Base-by-base conservation (phyloP, 2,113 vertebrate genomes). In the Nycticorax nycticorax region DNA sequence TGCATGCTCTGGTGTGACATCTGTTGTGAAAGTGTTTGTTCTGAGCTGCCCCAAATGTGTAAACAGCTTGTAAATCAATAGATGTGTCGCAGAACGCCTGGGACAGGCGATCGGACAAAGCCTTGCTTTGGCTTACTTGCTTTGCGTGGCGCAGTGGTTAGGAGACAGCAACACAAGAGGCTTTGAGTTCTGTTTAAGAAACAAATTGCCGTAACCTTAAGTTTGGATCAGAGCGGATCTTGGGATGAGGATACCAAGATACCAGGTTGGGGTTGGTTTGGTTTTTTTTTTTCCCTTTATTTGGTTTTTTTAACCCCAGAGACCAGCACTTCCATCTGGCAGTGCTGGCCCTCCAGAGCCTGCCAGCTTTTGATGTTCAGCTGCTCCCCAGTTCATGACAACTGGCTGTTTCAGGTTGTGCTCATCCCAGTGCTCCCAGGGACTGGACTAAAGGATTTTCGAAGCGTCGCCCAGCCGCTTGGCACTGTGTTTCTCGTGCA, bases 391-490 rank as follows among this genome's bases (percentile, higher is more conserved):
- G 8, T 37, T 41, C 47, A n/a, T 2, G 6, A 53, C 57, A 50
- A 24, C 53, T 27, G 52, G 5, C 62, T 37, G 2, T 37, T 79
- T n/a, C 48, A 79, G 72, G 10, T 68, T 88, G 66, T 72, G 21
- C 67, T 86, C 39, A 77, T 89, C 79, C 53, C 35, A 4, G 45
- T 59, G 86, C 53, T 92, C 33, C 28, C 12, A 4, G 53, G 30
- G 20, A 39, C 30, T 60, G 66, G 39, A 18, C 0, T 43, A 43
- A 43, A 3, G 63, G 63, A 47, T 86, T 86, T 89, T 48, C 14
- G 4, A 35, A 43, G 26, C 3, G 7, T 67, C 63, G n/a, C 22
- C 20, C 59, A 32, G n/a, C 26, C 37, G 2, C 0, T 0, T 10
- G 32, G 32, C 2, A 1, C 66, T 75, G 78, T 35, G 5, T 79